Evolutionary conservation across 2,113 vertebrate genomes (phyloP), one percentile per base, ranked within the genome.

Genomic region (Notechis scutatus): DNA sequence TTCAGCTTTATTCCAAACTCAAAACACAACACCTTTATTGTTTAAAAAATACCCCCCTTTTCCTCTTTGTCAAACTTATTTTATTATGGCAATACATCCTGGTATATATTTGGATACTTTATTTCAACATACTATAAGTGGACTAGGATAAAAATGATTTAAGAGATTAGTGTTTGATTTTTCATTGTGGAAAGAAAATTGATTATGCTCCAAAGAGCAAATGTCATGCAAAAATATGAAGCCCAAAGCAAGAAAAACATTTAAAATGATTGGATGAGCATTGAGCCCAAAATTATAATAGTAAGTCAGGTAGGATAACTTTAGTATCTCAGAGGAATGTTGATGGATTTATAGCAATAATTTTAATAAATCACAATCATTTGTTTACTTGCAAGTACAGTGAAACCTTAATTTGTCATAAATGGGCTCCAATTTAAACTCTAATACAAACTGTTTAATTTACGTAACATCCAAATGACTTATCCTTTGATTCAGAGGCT

Each of bases 181-280:
- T 42, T 26, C 89, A 92, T 92, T 0, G 93, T 52, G 64, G 50
- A 94, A 50, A 50, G 8, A 10, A 92, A 39, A 34, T 56, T 0
- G 0, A 92, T 0, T 2, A 12, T 34, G 15, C n/a, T 92, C 20
- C 87, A 0, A 59, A 45, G 24, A 91, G 88, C 20, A 52, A 86
- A n/a, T 64, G 45, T n/a, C 5, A 26, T 90, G 94, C 85, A 74
- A 1, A 3, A 0, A 87, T 92, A 90, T 89, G 91, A 94, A 93
- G 64, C 91, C 94, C 29, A 88, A 92, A 81, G 34, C 90, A 94
- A 92, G 18, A 94, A 96, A 96, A 95, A 93, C 92, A 95, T 96
- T 91, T 93, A 91, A 85, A 94, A 94, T 93, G 94, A 91, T 92
- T 95, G 94, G 93, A 52, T 93, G 89, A 94, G 88, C 61, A 93